Base-by-base conservation (phyloP, 2,888 invertebrate species). In the Parthenolecanium corni region DNA sequence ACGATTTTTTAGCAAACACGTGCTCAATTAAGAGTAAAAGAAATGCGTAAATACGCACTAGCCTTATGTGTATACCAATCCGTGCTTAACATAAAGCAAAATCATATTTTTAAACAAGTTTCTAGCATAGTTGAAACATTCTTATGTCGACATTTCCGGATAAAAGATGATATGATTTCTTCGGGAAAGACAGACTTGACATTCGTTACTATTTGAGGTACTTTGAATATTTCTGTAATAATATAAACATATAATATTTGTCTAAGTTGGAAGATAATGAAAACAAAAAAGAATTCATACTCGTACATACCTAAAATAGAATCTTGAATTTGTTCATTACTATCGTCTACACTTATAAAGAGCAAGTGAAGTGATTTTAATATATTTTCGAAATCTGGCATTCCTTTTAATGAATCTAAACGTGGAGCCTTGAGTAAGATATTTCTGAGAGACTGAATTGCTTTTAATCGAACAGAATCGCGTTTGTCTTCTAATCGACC, bases 381-480 rank as follows among this genome's bases (percentile, higher is more conserved):
- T 5, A 57, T 49, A 49, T 14, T 21, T 23, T 23, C 20, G 14
- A 42, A 42, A 23, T 49, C 23, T 21, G 49, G 21, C 14, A 14
- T 23, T 14, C 23, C 21, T 23, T 14, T 23, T 1, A 21, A 49
- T 14, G 12, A 24, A 3, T 52, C 16, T 11, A 52, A 16, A 52
- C 24, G n/a, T 1, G 52, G 36, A n/a, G 31, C 31, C 5, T 11
- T 52, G 3, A 52, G 36, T n/a, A 52, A 31, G 9, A 52, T n/a
- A 11, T 31, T 31, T 24, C 18, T 24, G 1, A 31, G n/a, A 2
- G 52, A 14, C 2, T n/a, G n/a, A n/a, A 25, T 11, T 2, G 58
- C 47, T 14, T 14, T 49, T 20, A 58, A 23, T 58, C 58, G 46
- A 1, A 58, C 58, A n/a, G 20, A n/a, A 36, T 58, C 21, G 21